Evolutionary conservation across 1,140 invertebrate genomes (phyloP).

Genomic region (Homalodisca vitripennis): DNA sequence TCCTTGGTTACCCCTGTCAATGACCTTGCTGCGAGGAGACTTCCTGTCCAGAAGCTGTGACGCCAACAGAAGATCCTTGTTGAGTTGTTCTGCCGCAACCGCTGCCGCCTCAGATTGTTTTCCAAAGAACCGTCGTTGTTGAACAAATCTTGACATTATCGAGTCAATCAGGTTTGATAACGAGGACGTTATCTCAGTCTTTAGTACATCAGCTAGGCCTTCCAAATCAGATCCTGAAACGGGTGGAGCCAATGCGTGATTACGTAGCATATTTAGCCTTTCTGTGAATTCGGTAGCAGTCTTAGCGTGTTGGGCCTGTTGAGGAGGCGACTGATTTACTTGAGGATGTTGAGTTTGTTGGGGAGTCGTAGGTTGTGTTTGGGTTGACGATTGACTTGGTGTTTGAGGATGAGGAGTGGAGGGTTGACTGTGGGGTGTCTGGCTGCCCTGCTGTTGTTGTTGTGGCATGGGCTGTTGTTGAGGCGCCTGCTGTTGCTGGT

Average conservation of each 20-base stretch:
- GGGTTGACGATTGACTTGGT: constrained; percentile 50
- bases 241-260: constrained; percentile 58
- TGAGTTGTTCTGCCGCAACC: constrained; percentile 76
- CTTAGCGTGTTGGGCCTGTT: constrained; percentile 31
- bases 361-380: constrained; percentile 34
- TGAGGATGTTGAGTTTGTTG: constrained; percentile 25
- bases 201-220: constrained; percentile 82
- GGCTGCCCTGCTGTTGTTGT: constrained; percentile 49
- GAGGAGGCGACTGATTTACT: constrained; percentile 36
- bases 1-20: constrained; percentile 59
- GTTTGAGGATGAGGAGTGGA: constrained; percentile 40
- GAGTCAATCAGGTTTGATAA: constrained; percentile 84
- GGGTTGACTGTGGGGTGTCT: constrained; percentile 39
- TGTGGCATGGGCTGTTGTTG: constrained; percentile 49
- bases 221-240: constrained; percentile 76
- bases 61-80: constrained; percentile 75
- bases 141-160: constrained; percentile 79
- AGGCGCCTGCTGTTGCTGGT: constrained; percentile 51
- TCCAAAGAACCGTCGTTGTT: constrained; percentile 70
- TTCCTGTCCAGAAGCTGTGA: constrained; percentile 79
- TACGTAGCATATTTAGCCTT: constrained; percentile 62
- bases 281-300: constrained; percentile 57
- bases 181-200: constrained; percentile 84
- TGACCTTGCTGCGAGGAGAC: constrained; percentile 75
- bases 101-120: constrained; percentile 76